Base-by-base conservation (phyloP, 2,113 vertebrate species). In the Lichenostomus cassidix region DNA sequence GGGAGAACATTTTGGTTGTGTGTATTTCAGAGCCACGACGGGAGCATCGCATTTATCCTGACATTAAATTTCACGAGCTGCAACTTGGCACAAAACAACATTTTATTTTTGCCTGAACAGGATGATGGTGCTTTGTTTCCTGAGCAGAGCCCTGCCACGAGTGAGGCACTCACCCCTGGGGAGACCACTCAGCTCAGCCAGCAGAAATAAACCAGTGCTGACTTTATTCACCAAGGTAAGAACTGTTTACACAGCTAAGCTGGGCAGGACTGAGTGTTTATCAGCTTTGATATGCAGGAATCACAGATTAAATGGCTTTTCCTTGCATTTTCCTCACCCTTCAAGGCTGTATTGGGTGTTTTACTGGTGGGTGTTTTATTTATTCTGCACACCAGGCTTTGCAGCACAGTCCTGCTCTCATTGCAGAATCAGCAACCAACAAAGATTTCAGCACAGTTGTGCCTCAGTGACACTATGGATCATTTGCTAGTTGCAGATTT, bases 171-270 rank as follows among this genome's bases (percentile, higher is more conserved):
- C 83, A 35, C 89, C 70, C 42, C 86, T 97, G 62, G 39, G 94
- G 52, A 97, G 95, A 93, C 96, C 83, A 2, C 81, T 96, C 42
- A 97, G 59, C 90, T 95, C 94, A 64, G 89, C 94, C 60, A 65
- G 86, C 9, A 24, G 74, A 21, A 56, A 80, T 79, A 97, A 98
- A 52, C 98, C 98, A 15, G 90, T 98, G 75, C 87, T 99, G 96
- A 99, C 98, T 46, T 97, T 99, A 91, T 99, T 98, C 94, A 98
- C 98, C 68, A 99, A 99, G 98, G 99, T 99, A 98, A 96, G 65
- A 89, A 5, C 49, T 67, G 39, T 75, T 82, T 39, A 25, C 42
- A 56, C 56, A 78, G 50, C 47, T 64, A 91, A 94, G 33, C 71
- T 55, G 47, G 21, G 33, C 53, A 58, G 63, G 17, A 23, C 39